phyloP scores from a whole-genome alignment of 53 echinoderm and acorn worm species.

The Actinopyga echinites region DNA sequence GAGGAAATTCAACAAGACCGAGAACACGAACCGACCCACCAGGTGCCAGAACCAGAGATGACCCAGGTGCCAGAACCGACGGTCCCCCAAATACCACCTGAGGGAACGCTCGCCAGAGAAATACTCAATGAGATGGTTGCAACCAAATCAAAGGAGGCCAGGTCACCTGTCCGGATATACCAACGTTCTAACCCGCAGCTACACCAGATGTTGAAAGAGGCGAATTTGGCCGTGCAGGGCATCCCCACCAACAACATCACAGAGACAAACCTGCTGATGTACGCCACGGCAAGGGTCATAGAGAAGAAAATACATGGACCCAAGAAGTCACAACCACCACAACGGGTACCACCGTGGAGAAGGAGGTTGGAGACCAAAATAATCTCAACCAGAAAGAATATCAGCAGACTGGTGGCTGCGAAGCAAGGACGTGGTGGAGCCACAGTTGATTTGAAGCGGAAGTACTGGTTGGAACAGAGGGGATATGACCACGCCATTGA shows the following conservation, averaged over 20 bases:
- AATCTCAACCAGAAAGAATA: background rate
- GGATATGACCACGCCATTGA: no score
- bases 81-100: background rate
- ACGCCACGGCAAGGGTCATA: background rate
- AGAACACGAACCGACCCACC: background rate
- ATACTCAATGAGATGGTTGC: background rate
- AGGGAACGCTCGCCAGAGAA: background rate
- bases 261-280: no score
- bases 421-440: background rate
- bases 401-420: background rate
- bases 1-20: background rate
- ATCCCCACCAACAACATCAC: no score
- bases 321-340: background rate
- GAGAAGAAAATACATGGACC: background rate
- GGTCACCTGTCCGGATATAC: background rate
- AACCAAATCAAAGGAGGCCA: background rate
- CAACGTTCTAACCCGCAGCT: background rate
- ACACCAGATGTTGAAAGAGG: background rate
- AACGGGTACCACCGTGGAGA: background rate
- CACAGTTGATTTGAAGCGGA: background rate
- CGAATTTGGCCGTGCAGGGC: background rate
- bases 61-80: background rate
- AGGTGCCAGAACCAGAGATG: background rate
- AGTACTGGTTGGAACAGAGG: background rate
- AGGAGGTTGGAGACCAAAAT: background rate